These are phyloP conservation scores for Deroptyus accipitrinus DNA, from an alignment of 2,113 vertebrate species.

Conservation along the genomic window DNA sequence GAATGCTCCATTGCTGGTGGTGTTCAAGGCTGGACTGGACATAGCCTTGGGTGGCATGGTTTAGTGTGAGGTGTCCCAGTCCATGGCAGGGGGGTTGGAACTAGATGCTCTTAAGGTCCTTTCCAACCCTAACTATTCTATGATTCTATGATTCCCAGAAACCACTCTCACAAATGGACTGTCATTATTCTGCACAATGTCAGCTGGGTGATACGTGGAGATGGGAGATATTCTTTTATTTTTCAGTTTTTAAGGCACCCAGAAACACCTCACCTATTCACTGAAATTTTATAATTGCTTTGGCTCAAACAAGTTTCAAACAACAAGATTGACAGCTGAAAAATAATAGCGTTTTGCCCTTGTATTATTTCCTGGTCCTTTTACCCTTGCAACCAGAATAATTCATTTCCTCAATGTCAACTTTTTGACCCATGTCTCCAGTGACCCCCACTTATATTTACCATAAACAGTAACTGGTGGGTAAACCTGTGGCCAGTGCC, in stretches of 20 bases:
- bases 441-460: not conserved
- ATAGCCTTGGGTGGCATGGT: too few relatives aligned
- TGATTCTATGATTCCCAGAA: not conserved
- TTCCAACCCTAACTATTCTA: too few relatives aligned
- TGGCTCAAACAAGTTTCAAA: not conserved
- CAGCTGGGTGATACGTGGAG: not conserved
- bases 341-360: not conserved
- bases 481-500: not conserved
- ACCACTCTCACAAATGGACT: not conserved
- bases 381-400: not conserved
- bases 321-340: not conserved
- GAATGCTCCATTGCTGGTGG: too few relatives aligned
- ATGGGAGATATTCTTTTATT: not conserved
- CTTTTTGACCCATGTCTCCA: not conserved
- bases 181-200: not conserved
- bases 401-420: not conserved
- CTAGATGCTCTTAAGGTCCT: too few relatives aligned
- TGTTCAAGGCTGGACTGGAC: too few relatives aligned
- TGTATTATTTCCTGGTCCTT: not conserved
- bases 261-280: not conserved
- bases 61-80: too few relatives aligned
- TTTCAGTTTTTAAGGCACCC: not conserved
- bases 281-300: not conserved
- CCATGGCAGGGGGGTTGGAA: too few relatives aligned
- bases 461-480: accelerated